A percentile compares a stretch with the other conserved stretches of the same genome.
These are phyloP conservation scores for Paradisaea rubra DNA, from an alignment of 2,113 vertebrate species.

Conservation along the genomic window DNA sequence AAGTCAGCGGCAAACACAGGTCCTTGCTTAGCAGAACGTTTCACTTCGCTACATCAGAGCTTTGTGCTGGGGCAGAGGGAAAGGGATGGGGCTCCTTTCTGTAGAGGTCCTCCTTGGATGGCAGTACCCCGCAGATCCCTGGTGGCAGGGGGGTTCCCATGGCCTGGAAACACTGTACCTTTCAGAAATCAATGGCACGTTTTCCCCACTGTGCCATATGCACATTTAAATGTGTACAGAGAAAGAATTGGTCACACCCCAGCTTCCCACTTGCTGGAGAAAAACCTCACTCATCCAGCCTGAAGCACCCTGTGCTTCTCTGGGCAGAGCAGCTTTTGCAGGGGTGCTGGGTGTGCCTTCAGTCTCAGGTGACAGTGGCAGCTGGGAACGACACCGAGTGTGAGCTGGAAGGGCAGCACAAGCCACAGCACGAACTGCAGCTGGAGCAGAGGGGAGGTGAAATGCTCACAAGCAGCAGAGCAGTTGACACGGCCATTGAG, in stretches of 20 bases:
- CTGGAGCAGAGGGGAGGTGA: not conserved
- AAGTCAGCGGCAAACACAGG: not conserved
- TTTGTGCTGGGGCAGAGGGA: not conserved
- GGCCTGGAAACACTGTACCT: not conserved
- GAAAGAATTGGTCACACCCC: not conserved
- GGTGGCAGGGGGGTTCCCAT: not conserved
- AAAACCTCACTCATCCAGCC: not conserved
- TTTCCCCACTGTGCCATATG: not conserved
- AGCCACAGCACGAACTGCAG: not conserved
- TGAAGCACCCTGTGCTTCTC: not conserved
- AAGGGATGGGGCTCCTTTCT: not conserved
- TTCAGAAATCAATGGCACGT: not conserved
- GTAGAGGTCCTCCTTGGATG: not conserved
- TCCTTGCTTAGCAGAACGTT: not conserved
- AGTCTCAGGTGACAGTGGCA: conserved; percentile 11
- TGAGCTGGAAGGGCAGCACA: not conserved
- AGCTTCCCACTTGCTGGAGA: not conserved
- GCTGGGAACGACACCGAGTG: conserved; percentile 20
- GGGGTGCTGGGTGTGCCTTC: not conserved
- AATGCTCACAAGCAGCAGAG: not conserved
- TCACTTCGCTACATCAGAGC: not conserved
- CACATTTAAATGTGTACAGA: not conserved
- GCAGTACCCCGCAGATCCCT: not conserved
- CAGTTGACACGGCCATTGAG: not conserved
- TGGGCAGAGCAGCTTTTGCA: not conserved